Evolutionary conservation across 2,888 invertebrate species (phyloP).

Genomic region (Agonopterix subpropinquella): DNA sequence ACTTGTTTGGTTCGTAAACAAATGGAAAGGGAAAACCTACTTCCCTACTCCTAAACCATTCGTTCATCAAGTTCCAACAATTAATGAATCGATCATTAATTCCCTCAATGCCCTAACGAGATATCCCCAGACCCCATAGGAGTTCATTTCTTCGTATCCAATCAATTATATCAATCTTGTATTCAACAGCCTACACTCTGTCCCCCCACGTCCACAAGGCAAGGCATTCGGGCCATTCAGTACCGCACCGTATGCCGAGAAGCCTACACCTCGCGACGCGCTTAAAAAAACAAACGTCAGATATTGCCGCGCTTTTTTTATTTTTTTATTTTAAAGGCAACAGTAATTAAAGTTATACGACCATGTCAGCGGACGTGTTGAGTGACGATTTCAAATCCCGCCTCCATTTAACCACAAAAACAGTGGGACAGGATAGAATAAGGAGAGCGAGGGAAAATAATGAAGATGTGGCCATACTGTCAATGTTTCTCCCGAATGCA

Average conservation of each 20-base stretch:
- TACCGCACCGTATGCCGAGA: conserved; percentile 59
- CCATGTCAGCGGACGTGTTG: conserved; percentile 84
- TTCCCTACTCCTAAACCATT: too few species aligned
- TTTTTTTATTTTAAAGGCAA: conserved; percentile 12
- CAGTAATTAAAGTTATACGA: conserved; percentile 10
- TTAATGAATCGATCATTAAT: neutral
- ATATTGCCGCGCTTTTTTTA: conserved; percentile 31
- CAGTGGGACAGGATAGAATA: conserved; percentile 88
- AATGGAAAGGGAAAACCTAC: too few species aligned
- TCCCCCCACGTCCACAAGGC: conserved; percentile 24
- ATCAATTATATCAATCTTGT: conserved; percentile 54
- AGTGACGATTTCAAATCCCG: conserved; percentile 86
- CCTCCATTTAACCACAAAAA: conserved; percentile 84
- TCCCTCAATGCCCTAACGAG: conserved; percentile 20
- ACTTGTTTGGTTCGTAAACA: too few species aligned
- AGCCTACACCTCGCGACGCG: conserved; percentile 44
- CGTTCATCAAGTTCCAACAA: neutral
- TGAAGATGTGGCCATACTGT: conserved; percentile 91
- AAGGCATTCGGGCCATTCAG: conserved; percentile 30
- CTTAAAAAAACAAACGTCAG: conserved; percentile 25
- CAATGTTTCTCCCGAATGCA: conserved; percentile 86
- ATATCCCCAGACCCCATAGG: conserved; percentile 12
- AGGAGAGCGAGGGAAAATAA: conserved; percentile 86
- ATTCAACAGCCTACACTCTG: conserved; percentile 22
- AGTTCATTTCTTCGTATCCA: conserved; percentile 38